phyloP scores from a whole-genome alignment of 1,140 invertebrate species.

The Drosophila murphyi region DNA sequence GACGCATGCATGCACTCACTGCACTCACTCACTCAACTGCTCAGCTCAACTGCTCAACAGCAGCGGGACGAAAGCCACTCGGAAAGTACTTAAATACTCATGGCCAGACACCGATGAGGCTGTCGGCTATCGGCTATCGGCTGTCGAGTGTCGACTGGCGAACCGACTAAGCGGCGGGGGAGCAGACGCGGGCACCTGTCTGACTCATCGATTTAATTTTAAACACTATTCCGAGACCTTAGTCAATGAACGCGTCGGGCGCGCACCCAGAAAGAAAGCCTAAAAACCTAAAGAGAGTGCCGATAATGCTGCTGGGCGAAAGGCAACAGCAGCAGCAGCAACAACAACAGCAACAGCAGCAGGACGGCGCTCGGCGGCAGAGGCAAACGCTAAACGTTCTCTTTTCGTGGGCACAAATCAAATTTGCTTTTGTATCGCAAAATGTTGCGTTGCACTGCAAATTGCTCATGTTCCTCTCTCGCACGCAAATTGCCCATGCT shows the following conservation, averaged over 20 bases:
- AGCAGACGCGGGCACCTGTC: conserved; percentile 45
- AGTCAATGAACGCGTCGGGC: conserved; percentile 45
- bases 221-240: conserved; percentile 55
- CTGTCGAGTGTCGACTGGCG: too few species aligned
- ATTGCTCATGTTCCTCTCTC: neutral
- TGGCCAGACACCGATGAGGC: conserved; percentile 10
- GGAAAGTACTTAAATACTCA: conserved; percentile 17
- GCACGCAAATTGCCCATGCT: too few species aligned
- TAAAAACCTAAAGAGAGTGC: conserved; percentile 5
- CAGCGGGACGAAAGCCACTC: conserved; percentile 13
- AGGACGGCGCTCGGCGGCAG: neutral
- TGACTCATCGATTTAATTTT: conserved; percentile 63
- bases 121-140: neutral
- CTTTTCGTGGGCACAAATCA: neutral
- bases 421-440: conserved; percentile 10
- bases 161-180: neutral
- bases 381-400: neutral
- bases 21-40: conserved; percentile 7
- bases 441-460: conserved; percentile 19
- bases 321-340: neutral
- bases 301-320: conserved; percentile 20
- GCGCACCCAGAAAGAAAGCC: conserved; percentile 12
- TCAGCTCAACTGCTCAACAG: neutral
- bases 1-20: conserved; percentile 19
- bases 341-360: too few species aligned